A percentile compares a stretch with the other conserved stretches of the same genome.
Evolutionary conservation across 2,113 vertebrate species (phyloP).

Genomic region (Urocitellus parryii): DNA sequence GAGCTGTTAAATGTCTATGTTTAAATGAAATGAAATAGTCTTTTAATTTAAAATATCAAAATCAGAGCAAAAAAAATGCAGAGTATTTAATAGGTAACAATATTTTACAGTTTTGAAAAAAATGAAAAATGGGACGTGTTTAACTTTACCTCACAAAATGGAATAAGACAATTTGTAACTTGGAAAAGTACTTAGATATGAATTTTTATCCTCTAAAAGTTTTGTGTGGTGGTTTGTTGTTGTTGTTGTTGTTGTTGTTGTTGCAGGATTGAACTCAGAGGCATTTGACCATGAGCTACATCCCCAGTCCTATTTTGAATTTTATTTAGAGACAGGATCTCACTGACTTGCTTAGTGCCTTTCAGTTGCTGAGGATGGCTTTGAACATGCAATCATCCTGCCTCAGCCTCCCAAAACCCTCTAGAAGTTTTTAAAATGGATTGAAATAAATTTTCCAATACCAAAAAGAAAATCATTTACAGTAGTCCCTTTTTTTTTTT

Average conservation of each 20-base stretch:
- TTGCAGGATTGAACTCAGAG: too few relatives aligned
- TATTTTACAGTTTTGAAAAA: constrained; percentile 22
- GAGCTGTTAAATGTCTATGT: background rate
- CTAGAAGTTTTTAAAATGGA: background rate
- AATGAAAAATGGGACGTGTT: background rate
- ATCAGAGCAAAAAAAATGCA: background rate
- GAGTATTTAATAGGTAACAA: constrained; percentile 13
- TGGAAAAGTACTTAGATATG: constrained; percentile 11
- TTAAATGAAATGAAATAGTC: background rate
- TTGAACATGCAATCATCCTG: too few relatives aligned
- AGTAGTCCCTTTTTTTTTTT: background rate
- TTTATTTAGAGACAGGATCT: too few relatives aligned
- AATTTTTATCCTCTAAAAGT: background rate
- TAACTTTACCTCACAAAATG: background rate
- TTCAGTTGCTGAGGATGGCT: too few relatives aligned
- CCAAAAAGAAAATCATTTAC: constrained; percentile 23
- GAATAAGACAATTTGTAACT: background rate
- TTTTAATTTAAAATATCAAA: constrained; percentile 33
- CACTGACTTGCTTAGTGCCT: too few relatives aligned
- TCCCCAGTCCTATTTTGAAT: too few relatives aligned
- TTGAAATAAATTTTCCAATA: background rate
- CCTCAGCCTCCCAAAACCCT: too few relatives aligned
- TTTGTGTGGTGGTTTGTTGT: background rate
- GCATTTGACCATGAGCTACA: too few relatives aligned
- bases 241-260: too few relatives aligned